Conservation (phyloP, 2,797 vertebrate species). For the Tauraco hartlaubi region DNA sequence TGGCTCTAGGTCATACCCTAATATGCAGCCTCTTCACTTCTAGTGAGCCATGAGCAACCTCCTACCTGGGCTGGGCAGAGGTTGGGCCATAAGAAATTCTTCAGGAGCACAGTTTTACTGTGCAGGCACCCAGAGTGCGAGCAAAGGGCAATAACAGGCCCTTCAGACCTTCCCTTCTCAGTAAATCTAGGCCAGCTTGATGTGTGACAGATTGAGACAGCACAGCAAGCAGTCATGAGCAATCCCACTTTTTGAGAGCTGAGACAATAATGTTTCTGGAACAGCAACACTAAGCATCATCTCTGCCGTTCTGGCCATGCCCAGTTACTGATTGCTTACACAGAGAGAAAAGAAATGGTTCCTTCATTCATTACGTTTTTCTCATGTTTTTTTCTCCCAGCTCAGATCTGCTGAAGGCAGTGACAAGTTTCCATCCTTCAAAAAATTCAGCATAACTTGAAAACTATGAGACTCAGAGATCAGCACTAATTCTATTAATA, state of each 20-base stretch:
- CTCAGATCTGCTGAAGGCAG: background rate
- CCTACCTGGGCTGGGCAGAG: background rate
- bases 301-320: background rate
- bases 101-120: background rate
- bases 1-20: background rate
- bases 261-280: background rate
- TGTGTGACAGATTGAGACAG: background rate
- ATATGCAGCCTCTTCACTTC: background rate
- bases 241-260: background rate
- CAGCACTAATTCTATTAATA: constrained; percentile 17
- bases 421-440: background rate
- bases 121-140: background rate
- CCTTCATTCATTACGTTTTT: background rate
- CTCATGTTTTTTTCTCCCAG: background rate
- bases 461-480: background rate
- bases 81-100: background rate
- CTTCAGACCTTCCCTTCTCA: background rate
- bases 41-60: background rate
- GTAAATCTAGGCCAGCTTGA: background rate
- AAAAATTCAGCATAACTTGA: background rate
- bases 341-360: background rate
- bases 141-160: background rate
- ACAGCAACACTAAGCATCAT: background rate
- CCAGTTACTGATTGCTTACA: background rate
- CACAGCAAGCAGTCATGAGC: background rate